Evolutionary conservation across 2,888 invertebrate genomes (phyloP).

Genomic region (Bugulina stolonifera): DNA sequence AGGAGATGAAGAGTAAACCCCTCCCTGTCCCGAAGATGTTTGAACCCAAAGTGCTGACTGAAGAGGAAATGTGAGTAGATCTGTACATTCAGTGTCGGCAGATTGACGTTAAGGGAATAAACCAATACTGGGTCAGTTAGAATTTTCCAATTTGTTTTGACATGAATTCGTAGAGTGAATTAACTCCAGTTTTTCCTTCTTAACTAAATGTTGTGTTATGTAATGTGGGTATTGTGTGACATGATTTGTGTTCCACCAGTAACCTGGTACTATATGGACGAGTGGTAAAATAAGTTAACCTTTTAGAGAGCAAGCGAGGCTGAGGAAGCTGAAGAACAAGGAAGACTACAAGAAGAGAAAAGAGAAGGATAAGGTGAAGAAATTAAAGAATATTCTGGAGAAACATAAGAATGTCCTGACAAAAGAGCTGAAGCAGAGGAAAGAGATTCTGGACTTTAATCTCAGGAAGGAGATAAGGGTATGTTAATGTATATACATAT

Average conservation of each 20-base stretch:
- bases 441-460: constrained; percentile 64
- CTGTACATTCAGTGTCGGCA: too few species aligned
- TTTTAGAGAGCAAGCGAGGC: not conserved
- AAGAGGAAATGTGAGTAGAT: constrained; percentile 20
- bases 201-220: too few species aligned
- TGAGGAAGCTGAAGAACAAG: constrained; percentile 21
- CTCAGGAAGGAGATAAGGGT: constrained; percentile 80
- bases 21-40: not conserved
- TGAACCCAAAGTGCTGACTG: constrained; percentile 17
- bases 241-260: too few species aligned
- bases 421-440: constrained; percentile 84
- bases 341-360: constrained; percentile 53
- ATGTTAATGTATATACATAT: too few species aligned
- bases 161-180: too few species aligned
- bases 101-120: too few species aligned
- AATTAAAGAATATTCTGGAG: constrained; percentile 69
- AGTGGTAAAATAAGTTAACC: too few species aligned
- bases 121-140: too few species aligned
- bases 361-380: constrained; percentile 57
- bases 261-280: too few species aligned
- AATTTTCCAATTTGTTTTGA: too few species aligned
- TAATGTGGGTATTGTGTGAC: too few species aligned
- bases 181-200: too few species aligned
- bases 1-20: constrained; percentile 24
- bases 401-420: constrained; percentile 86